Base-by-base conservation (phyloP, 2,888 invertebrate species). In the Gari tellinella region DNA sequence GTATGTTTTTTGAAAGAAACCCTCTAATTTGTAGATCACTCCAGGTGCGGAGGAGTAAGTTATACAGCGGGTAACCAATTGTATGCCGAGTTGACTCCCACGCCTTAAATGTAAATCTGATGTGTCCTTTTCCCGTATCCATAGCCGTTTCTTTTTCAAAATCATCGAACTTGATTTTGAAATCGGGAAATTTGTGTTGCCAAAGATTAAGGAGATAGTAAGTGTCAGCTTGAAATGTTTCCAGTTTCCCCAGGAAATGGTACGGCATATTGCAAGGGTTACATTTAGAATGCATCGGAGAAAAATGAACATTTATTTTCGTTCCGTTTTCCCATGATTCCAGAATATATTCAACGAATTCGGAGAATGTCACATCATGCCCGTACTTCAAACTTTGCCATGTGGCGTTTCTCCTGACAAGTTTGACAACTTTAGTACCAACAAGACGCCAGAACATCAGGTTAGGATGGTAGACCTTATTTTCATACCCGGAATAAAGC, bases 381-480 rank as follows among this genome's bases (percentile, higher is more conserved):
- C 85, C 87, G 46, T 83, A 85, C 12, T 43, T 53, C 10, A 64
- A n/a, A 26, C 69, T 67, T 19, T 57, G 46, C 8, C 26, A n/a
- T 1, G 65, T 52, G 4, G 82, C 62, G 37, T 73, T 53, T 5
- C 60, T 37, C 12, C 84, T 53, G 14, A 46, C 43, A 17, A 40
- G 37, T 15, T 55, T 57, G 12, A 69, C 61, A 17, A 85, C 70
- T 53, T 70, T 65, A 8, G 40, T 72, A 2, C 87, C 86, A 17
- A 76, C 62, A 2, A 25, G 8, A 4, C 45, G 48, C 87, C 86
- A 86, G 51, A 80, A 86, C 25, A 55, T 43, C 0, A 75, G 64
- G 67, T 86, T 86, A 0, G 82, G 80, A 21, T 81, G 70, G 43
- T 82, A 86, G 25, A 88, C 46, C 68, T 88, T 88, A 58, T 86